A percentile compares a stretch with the other conserved stretches of the same genome.
phyloP scores from a whole-genome alignment of 2,113 vertebrate species.

The Pimephales promelas region DNA sequence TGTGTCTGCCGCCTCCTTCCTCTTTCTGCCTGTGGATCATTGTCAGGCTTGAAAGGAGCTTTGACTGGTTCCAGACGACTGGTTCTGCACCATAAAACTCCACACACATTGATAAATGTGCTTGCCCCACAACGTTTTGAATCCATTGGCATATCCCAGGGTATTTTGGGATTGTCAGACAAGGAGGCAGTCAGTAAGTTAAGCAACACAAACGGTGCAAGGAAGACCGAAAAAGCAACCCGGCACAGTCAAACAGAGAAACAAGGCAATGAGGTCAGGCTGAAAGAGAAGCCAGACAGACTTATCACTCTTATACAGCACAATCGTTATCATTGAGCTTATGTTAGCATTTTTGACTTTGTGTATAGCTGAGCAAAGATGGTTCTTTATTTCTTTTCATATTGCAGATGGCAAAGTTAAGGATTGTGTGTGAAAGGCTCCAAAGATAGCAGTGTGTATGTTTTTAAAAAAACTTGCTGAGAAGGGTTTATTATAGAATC shows the following conservation, averaged over 20 bases:
- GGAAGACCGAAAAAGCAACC: background rate
- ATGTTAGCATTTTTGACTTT: constrained; percentile 1
- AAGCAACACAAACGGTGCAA: constrained; percentile 42
- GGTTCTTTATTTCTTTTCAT: constrained; percentile 10
- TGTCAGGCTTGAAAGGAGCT: constrained; percentile 76
- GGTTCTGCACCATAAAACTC: constrained; percentile 69
- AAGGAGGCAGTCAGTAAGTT: constrained; percentile 55
- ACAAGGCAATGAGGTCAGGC: constrained; percentile 37
- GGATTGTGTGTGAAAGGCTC: constrained; percentile 24
- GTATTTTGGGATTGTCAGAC: constrained; percentile 53
- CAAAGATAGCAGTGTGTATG: constrained; percentile 16
- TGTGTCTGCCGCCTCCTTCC: constrained; percentile 27
- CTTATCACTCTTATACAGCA: background rate
- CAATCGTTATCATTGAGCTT: constrained; percentile 17
- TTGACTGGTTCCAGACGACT: constrained; percentile 67
- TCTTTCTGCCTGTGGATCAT: constrained; percentile 63
- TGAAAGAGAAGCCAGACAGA: constrained; percentile 36
- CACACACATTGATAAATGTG: constrained; percentile 66
- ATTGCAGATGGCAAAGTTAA: background rate
- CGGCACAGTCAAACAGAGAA: background rate
- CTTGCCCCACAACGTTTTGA: constrained; percentile 55
- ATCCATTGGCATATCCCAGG: constrained; percentile 56
- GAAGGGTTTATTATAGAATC: constrained; percentile 1
- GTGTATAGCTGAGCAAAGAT: background rate
- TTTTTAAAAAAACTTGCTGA: constrained; percentile 18